A percentile compares a stretch with the other conserved stretches of the same genome.
Conservation (phyloP, 2,113 vertebrate species). For the Talpa occidentalis region DNA sequence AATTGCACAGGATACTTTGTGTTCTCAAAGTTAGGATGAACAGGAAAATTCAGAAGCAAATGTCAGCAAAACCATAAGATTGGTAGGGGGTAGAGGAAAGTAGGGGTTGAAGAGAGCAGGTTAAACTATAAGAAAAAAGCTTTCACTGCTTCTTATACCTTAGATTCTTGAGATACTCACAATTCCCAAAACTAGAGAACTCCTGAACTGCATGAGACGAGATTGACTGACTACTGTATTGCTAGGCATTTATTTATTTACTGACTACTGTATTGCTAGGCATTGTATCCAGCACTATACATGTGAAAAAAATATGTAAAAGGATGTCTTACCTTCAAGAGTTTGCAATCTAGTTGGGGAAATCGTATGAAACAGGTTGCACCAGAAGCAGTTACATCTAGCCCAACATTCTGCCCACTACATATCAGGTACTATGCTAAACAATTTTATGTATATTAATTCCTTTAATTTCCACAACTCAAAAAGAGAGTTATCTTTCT, state of each 20-base stretch:
- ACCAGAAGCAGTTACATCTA: not conserved
- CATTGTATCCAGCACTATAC: not conserved
- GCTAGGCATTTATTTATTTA: not conserved
- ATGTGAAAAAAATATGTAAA: not conserved
- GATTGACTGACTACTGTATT: not conserved
- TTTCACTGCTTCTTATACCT: not conserved
- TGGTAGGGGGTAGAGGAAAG: no score
- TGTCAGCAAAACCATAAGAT: not conserved
- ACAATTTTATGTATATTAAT: not conserved
- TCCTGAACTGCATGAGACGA: not conserved
- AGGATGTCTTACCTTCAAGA: not conserved
- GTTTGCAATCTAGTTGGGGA: not conserved
- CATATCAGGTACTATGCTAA: not conserved
- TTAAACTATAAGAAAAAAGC: not conserved
- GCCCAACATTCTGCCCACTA: not conserved
- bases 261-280: not conserved
- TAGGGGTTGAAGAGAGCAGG: fast-evolving
- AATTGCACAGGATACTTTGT: not conserved
- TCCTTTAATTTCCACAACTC: not conserved
- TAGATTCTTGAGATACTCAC: not conserved
- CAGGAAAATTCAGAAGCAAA: not conserved
- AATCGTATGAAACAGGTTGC: not conserved
- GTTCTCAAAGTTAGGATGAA: not conserved
- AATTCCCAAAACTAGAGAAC: not conserved
- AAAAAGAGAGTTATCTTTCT: not conserved